phyloP scores from a whole-genome alignment of 2,888 invertebrate genomes.

The Idaea biselata region DNA sequence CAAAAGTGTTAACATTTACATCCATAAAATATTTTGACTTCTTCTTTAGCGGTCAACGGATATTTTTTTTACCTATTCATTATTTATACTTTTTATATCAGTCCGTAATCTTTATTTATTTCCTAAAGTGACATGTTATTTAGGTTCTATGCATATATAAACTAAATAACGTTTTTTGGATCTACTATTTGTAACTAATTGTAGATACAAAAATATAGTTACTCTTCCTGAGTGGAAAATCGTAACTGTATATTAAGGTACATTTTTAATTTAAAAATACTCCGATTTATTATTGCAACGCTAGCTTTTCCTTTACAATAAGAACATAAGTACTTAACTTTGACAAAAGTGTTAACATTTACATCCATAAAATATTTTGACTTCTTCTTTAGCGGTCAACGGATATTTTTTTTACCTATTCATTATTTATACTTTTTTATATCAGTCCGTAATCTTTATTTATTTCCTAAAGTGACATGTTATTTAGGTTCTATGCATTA shows the following conservation, averaged over 20 bases:
- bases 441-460: constrained; percentile 20
- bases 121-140: not conserved
- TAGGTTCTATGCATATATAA: not conserved
- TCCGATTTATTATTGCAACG: too few species aligned
- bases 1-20: constrained; percentile 76
- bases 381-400: constrained; percentile 63
- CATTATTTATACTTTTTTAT: constrained; percentile 23
- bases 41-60: constrained; percentile 60
- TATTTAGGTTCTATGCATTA: not conserved
- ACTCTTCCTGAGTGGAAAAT: too few species aligned
- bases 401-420: constrained; percentile 41
- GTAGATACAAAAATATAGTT: too few species aligned
- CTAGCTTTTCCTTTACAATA: too few species aligned
- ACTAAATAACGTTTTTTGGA: not conserved
- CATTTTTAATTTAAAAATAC: too few species aligned
- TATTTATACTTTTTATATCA: constrained; percentile 24
- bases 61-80: constrained; percentile 37
- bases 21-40: constrained; percentile 79
- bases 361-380: constrained; percentile 78
- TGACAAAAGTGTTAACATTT: constrained; percentile 78
- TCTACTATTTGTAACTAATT: too few species aligned
- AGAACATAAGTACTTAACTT: too few species aligned
- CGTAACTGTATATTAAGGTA: too few species aligned
- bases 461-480: not conserved
- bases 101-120: constrained; percentile 14